phyloP scores from a whole-genome alignment of 2,113 vertebrate genomes.

The Anarrhichthys ocellatus region DNA sequence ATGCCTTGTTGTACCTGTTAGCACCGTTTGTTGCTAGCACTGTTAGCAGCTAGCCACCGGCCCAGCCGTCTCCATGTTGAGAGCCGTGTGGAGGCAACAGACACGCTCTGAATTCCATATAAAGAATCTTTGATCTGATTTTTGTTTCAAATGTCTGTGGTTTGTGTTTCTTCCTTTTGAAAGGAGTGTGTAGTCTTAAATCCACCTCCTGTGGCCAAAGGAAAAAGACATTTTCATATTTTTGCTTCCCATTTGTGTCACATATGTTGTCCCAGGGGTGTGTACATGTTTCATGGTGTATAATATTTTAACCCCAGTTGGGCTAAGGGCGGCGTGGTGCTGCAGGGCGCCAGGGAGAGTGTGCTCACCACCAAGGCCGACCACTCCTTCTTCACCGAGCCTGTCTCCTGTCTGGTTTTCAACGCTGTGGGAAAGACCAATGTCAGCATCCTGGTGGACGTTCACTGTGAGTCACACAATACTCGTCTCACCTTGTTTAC shows the following conservation, averaged over 20 bases:
- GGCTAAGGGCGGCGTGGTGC: constrained; percentile 94
- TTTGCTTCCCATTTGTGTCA: no score
- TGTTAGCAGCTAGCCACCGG: no score
- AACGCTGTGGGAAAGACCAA: constrained; percentile 97
- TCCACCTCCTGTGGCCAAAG: neutral
- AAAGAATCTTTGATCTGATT: neutral
- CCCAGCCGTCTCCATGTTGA: no score
- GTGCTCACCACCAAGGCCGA: constrained; percentile 95
- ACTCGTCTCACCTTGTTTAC: constrained; percentile 31
- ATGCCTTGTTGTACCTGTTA: no score
- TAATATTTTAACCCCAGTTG: constrained; percentile 82
- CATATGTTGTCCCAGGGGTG: neutral
- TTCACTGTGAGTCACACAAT: constrained; percentile 90
- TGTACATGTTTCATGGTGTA: neutral
- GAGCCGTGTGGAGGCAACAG: no score
- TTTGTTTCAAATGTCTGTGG: neutral
- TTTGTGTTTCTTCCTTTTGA: neutral
- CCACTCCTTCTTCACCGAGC: constrained; percentile 98
- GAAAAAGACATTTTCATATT: neutral
- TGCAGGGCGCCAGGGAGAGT: constrained; percentile 91
- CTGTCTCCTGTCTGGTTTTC: constrained; percentile 95
- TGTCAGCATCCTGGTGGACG: constrained; percentile 97
- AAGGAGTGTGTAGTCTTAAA: neutral
- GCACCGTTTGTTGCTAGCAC: no score
- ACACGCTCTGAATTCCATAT: neutral